Evolutionary conservation across 2,888 invertebrate genomes (phyloP), one percentile per base, ranked within the genome.

Genomic region (Empis stercorea): DNA sequence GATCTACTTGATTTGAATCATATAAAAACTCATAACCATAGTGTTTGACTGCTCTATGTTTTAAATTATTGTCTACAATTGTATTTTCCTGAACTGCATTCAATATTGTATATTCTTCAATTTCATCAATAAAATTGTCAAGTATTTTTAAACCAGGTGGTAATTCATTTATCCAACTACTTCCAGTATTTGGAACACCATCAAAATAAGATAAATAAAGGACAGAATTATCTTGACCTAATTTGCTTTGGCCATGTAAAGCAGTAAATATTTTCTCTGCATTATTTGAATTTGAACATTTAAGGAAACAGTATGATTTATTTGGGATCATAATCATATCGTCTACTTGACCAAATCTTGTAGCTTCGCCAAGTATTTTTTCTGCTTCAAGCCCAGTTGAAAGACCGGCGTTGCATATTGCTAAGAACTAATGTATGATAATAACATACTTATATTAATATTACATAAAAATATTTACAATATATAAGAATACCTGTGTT

Each of bases 11-110:
- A 70, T 95, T 95, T 20, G 75, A 80, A 43, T 81, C 84, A 67
- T 96, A 96, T 51, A 81, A 72, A 65, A 96, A 96, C 63, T 92
- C 88, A 66, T 81, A 95, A 0, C 95, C 95, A 71, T 79, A 95
- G 71, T 95, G 95, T 62, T 79, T 83, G 0, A 94, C 95, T 70
- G 77, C 76, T 34, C 95, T 73, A 61, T 93, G 83, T 63, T 91
- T 94, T 54, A 92, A 66, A n/a, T 50, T 50, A 4, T 36, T 43
- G 10, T 14, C 36, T 36, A 43, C 15, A 11, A 56, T 62, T 27
- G 64, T 57, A 4, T 64, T 60, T 72, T 76, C 78, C 52, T 77
- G 63, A 57, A 87, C 74, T 27, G 75, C 66, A 27, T 72, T 55
- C 10, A 88, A 56, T 3, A 91, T 70, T 7, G 51, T 27, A 2